Evolutionary conservation across 2,888 invertebrate species (phyloP).

Genomic region (Hirudinaria manillensis): DNA sequence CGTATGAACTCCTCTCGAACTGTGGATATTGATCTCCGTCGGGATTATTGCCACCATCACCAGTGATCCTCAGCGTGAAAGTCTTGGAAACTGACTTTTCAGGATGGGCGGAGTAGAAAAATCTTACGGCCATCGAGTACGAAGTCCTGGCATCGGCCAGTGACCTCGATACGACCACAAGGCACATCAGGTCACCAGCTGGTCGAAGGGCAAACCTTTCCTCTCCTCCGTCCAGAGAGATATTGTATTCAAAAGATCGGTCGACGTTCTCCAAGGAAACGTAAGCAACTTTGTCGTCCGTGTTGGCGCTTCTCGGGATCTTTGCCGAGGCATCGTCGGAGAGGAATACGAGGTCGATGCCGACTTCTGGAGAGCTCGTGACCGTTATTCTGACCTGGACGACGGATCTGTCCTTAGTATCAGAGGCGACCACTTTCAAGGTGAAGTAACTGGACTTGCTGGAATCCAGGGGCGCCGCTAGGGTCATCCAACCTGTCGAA

Average conservation of each 20-base stretch:
- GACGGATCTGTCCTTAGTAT: neutral
- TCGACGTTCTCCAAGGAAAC: conserved; percentile 16
- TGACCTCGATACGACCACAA: conserved; percentile 28
- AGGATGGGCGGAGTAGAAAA: conserved; percentile 3
- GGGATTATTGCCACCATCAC: neutral
- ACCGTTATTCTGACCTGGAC: neutral
- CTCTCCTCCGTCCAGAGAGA: conserved; percentile 25
- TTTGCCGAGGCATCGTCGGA: conserved; percentile 24
- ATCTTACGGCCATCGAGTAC: conserved; percentile 14
- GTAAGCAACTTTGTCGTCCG: conserved; percentile 18
- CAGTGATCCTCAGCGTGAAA: conserved; percentile 9
- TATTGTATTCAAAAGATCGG: conserved; percentile 1
- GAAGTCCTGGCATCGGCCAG: neutral
- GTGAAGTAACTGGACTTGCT: neutral
- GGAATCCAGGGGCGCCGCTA: neutral
- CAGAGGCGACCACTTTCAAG: conserved; percentile 1
- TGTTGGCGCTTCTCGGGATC: conserved; percentile 15
- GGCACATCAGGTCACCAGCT: conserved; percentile 12
- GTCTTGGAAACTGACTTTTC: conserved; percentile 5
- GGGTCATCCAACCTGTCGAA: neutral
- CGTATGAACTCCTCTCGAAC: conserved; percentile 2
- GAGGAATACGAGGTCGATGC: conserved; percentile 16
- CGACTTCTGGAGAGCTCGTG: neutral
- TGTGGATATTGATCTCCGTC: neutral
- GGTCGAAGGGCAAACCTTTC: conserved; percentile 22